Evolutionary conservation across 2,888 invertebrate genomes (phyloP), one percentile per base, ranked within the genome.

Genomic region (Sminthurides aquaticus): DNA sequence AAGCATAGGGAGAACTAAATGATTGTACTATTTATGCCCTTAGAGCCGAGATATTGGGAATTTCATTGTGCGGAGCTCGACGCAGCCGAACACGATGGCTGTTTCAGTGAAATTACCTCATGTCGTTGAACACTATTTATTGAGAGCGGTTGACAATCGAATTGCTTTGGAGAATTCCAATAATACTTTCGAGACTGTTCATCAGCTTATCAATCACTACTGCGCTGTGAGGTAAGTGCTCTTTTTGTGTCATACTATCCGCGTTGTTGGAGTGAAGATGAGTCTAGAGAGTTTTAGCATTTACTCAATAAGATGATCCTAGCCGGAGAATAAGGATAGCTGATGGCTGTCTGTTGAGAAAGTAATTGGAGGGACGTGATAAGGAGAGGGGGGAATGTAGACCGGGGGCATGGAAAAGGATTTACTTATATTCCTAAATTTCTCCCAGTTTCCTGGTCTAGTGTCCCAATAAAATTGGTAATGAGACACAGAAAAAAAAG

Each of bases 121-220:
- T 8, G 92, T 92, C 79, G 92, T 95, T 77, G 95, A 97, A 78
- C 96, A 97, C 80, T 97, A 96, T 82, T 85, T 97, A 76, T 91
- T 97, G 74, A 94, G 94, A 79, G 88, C 91, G 20, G 74, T 72
- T 8, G 79, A 79, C 20, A 88, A 89, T 61, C 86, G 89, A 75
- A 84, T 95, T 69, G 90, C 91, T 61, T 83, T 97, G 73, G 95
- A 97, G 80, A 94, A 94, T 66, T 95, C 95, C 43, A 89, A 91
- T 77, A 91, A 94, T 80, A 87, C 89, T 77, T 97, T 97, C 79
- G 88, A 89, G 78, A 91, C 91, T 76, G 91, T 96, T 79, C 94
- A 95, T 49, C 87, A 90, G 71, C 84, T 97, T 73, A 90, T 97
- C 74, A 91, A 91, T 62, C 91, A 96, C 81, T 97, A 96, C 80